Evolutionary conservation across 2,888 invertebrate genomes (phyloP), one percentile per base, ranked within the genome.

Genomic region (Lasioglossum figueresi): DNA sequence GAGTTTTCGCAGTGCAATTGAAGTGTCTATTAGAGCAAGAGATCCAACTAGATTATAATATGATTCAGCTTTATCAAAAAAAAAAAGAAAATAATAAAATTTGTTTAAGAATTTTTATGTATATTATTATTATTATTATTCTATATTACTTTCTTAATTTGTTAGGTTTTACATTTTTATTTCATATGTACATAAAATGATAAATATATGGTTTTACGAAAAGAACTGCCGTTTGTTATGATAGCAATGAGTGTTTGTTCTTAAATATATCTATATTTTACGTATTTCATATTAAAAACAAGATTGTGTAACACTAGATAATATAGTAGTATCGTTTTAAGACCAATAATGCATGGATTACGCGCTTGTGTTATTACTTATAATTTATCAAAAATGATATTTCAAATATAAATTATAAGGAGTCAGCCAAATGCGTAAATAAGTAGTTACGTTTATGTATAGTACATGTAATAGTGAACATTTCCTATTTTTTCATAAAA

Each of bases 181-280:
- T 81, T 79, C 68, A 73, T 85, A 89, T 89, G 88, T 89, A 89
- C 79, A 88, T 88, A 87, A 79, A 79, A 79, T 82, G 80, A 85
- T 87, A 89, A 89, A 88, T 89, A 88, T 76, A 88, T 88, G 77
- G 71, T 84, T 88, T 88, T 88, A 83, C 63, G 79, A 83, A 81
- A 72, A 84, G 34, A 83, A 87, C 87, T 88, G 88, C 85, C 88
- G 77, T 88, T 81, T 83, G 74, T 83, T 87, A 76, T 81, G 68
- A 76, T 83, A 88, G 80, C 73, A 80, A 76, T 77, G 80, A 73
- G 80, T 85, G 80, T 88, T 66, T 88, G 82, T 79, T 85, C 66
- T 83, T 78, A 76, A 86, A 83, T 43, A 86, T 79, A 68, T 85
- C 59, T 85, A 75, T 85, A 75, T 43, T 81, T 71, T 79, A 82